Conservation (phyloP, 2,797 vertebrate species). For the Tolypeutes matacus region DNA sequence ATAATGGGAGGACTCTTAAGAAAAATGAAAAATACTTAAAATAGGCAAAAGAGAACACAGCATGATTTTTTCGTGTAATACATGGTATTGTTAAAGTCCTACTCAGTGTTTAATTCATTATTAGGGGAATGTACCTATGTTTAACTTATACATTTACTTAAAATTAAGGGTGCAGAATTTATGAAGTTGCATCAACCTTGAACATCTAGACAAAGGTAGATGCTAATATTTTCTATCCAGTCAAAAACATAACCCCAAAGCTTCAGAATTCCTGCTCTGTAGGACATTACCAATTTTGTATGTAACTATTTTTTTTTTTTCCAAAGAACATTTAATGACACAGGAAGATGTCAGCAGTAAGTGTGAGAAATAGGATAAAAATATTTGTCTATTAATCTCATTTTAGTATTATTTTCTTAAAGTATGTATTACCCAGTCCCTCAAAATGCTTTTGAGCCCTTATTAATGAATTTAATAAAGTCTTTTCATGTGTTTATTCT, state of each 20-base stretch:
- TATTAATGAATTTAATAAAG: neutral
- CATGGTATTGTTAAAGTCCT: neutral
- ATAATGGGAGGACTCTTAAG: neutral
- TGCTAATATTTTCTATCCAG: neutral
- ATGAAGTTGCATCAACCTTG: neutral
- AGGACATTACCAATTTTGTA: neutral
- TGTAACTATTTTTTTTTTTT: neutral
- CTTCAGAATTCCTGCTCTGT: neutral
- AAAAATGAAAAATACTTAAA: neutral
- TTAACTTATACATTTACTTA: neutral
- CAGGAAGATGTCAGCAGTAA: no score
- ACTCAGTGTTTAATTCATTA: neutral
- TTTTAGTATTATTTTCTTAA: neutral
- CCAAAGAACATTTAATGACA: no score
- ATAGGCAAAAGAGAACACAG: neutral
- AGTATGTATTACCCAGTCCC: neutral
- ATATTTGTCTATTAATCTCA: neutral
- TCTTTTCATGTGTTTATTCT: neutral
- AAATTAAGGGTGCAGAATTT: neutral
- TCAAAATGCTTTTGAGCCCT: neutral
- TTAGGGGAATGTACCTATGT: neutral
- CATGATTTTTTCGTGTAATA: neutral
- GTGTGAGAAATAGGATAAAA: no score
- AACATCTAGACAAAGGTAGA: neutral
- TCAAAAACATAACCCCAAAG: neutral